Conservation (phyloP, 2,113 vertebrate genomes). For the Malurus alboscapulatus region DNA sequence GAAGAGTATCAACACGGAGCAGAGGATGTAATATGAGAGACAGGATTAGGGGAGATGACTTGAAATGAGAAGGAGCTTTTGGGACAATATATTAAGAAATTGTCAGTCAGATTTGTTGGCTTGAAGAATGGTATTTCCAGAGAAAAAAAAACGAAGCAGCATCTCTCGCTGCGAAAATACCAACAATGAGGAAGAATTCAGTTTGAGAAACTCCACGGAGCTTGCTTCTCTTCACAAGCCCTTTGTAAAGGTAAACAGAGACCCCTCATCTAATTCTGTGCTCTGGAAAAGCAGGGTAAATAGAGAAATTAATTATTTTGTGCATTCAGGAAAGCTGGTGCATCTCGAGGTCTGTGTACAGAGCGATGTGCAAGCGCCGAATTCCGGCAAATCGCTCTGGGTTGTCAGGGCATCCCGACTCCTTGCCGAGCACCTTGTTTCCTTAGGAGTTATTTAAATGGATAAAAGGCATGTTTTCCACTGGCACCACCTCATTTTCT, state of each 20-base stretch:
- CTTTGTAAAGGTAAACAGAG: background rate
- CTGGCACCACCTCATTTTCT: background rate
- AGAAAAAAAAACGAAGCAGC: background rate
- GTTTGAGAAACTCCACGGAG: background rate
- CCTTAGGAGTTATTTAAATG: background rate
- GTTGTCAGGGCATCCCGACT: background rate
- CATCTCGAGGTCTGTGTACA: background rate
- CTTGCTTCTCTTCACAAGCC: background rate
- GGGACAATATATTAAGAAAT: background rate
- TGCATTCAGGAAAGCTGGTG: background rate
- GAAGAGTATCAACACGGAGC: background rate
- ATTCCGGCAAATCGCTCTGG: background rate
- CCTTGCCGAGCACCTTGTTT: background rate
- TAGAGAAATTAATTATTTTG: background rate
- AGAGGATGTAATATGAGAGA: background rate
- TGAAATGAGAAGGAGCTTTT: conserved; percentile 11
- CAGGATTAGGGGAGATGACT: conserved; percentile 8
- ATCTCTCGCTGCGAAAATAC: background rate
- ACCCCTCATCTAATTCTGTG: background rate
- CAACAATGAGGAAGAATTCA: background rate
- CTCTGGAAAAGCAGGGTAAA: background rate
- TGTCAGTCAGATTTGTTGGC: background rate
- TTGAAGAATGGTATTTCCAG: background rate
- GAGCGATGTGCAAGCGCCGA: background rate
- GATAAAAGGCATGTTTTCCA: background rate